phyloP scores from a whole-genome alignment of 2,113 vertebrate species.

The Charadrius vociferus region DNA sequence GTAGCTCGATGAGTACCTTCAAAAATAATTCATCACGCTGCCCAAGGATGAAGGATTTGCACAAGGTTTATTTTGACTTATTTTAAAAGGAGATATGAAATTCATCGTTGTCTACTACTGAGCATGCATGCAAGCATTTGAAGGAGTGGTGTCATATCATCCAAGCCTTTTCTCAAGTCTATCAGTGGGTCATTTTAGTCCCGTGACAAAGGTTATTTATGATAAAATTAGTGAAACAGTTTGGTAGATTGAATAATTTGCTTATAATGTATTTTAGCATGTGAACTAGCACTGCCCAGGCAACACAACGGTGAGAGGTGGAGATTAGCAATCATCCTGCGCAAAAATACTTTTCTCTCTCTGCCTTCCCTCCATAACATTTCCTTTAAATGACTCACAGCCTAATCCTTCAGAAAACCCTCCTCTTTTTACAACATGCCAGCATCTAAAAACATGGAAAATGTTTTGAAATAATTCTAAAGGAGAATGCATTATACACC shows the following conservation, averaged over 20 bases:
- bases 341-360: not conserved
- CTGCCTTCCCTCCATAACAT: not conserved
- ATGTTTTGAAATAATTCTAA: not conserved
- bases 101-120: rapidly evolving
- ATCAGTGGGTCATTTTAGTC: not conserved
- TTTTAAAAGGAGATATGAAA: not conserved
- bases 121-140: not conserved
- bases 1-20: not conserved
- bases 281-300: not conserved
- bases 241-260: not conserved
- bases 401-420: not conserved
- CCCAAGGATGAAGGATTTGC: not conserved
- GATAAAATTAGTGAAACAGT: not conserved
- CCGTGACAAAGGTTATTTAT: not conserved
- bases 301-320: not conserved
- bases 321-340: not conserved
- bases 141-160: not conserved
- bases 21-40: not conserved
- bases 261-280: not conserved
- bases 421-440: not conserved
- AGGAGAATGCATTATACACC: not conserved
- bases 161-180: not conserved
- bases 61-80: not conserved
- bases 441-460: not conserved
- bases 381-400: not conserved